These are phyloP conservation scores for Natrix natrix DNA, from an alignment of 2,797 vertebrate species.

Conservation along the genomic window DNA sequence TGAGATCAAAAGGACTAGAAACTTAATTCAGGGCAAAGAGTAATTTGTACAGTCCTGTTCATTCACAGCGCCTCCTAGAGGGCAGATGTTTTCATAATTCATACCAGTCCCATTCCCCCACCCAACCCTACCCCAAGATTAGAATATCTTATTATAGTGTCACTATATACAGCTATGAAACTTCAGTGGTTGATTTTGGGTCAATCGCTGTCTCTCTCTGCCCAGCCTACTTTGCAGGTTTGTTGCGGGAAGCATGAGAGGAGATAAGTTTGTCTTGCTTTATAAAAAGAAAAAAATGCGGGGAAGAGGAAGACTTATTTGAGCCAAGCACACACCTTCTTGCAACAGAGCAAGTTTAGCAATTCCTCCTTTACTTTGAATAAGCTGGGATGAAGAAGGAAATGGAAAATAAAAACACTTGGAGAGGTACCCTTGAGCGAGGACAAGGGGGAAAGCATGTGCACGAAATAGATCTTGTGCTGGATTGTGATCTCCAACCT, in stretches of 20 bases:
- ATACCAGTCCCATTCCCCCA: neutral
- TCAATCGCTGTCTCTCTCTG: neutral
- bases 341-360: neutral
- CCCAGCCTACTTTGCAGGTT: neutral
- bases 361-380: neutral
- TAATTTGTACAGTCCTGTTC: neutral
- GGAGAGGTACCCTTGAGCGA: neutral
- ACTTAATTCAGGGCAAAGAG: neutral
- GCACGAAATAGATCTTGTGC: neutral
- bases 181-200: neutral
- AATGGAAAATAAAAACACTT: neutral
- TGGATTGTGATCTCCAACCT: neutral
- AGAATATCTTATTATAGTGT: neutral
- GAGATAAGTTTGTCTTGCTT: neutral
- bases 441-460: neutral
- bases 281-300: neutral
- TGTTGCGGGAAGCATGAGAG: neutral
- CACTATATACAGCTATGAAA: neutral
- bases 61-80: neutral
- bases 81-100: neutral
- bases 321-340: neutral
- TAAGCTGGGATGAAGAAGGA: neutral
- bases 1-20: slow-evolving; percentile 8
- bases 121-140: neutral
- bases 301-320: neutral